A percentile compares a stretch with the other conserved stretches of the same genome.
Evolutionary conservation across 2,113 vertebrate species (phyloP).

Genomic region (Sclerurus mexicanus): DNA sequence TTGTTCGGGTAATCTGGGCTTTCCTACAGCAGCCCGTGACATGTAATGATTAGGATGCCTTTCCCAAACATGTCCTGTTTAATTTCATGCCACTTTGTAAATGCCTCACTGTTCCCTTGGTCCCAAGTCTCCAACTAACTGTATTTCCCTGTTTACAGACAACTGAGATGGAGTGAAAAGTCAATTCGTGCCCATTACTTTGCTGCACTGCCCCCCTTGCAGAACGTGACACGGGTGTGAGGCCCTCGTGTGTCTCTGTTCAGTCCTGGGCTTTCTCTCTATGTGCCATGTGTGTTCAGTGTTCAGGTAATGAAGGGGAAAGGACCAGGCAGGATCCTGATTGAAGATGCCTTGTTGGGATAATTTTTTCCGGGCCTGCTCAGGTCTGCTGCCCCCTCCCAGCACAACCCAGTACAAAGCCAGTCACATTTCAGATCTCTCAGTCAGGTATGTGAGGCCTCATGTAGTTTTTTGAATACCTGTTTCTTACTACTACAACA

Average conservation of each 20-base stretch:
- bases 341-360: background rate
- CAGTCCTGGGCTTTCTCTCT: background rate
- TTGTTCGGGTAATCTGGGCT: constrained; percentile 3
- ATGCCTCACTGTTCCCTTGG: background rate
- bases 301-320: background rate
- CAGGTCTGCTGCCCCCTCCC: background rate
- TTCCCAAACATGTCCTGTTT: background rate
- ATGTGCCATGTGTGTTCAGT: background rate
- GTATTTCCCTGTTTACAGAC: background rate
- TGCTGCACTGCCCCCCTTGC: background rate
- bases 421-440: background rate
- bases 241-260: background rate
- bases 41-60: constrained; percentile 4
- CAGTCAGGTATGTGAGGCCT: background rate
- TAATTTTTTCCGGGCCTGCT: background rate
- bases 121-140: background rate
- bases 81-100: constrained; percentile 26
- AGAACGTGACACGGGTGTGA: background rate
- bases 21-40: background rate
- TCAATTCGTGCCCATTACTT: background rate
- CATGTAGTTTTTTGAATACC: background rate
- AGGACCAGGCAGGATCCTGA: background rate
- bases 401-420: background rate
- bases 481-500: background rate
- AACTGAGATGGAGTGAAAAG: background rate